Base-by-base conservation (phyloP, 2,888 invertebrate genomes). In the Dermolepida albohirtum region DNA sequence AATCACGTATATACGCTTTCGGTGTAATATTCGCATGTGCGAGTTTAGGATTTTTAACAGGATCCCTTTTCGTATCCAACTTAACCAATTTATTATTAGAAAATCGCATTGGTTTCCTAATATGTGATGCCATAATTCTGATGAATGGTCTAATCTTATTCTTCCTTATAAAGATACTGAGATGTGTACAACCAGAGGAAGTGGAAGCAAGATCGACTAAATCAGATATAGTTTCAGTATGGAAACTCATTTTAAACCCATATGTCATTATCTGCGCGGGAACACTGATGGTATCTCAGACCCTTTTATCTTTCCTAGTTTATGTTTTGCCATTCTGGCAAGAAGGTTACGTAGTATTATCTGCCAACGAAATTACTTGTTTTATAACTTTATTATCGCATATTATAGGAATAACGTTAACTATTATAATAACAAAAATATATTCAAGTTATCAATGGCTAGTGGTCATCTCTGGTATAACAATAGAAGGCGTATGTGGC, bases 281-380 rank as follows among this genome's bases (percentile, higher is more conserved):
- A 1, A 12, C 54, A 10, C 7, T 54, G 2, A 39, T 39, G 7
- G 8, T 54, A 39, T 54, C 54, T 1, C 54, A 54, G 12, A 34
- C 39, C 16, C 10, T 54, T 39, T 2, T 40, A 8, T 54, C 54
- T 16, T 54, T 54, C 7, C 11, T 54, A 5, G 11, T 22, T 14
- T 54, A 54, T 16, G 39, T 54, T 8, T 16, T 39, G 10, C 39
- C 54, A 7, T 54, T 54, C 11, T 54, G 54, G 54, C 7, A 10
- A 7, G 54, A 16, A 14, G 39, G 39, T 34, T 54, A 14, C 8
- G 16, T 54, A 4, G 54, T 39, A 1, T 6, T 54, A 8, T 8
- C 16, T 1, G 8, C 11, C 11, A 54, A 11, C 16, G 8, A 12
- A 39, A 34, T 54, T 12, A 39, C 54, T 1, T 54, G 16, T 14